These are phyloP conservation scores for Odontocerum albicorne DNA, from an alignment of 2,888 invertebrate genomes.

Conservation along the genomic window DNA sequence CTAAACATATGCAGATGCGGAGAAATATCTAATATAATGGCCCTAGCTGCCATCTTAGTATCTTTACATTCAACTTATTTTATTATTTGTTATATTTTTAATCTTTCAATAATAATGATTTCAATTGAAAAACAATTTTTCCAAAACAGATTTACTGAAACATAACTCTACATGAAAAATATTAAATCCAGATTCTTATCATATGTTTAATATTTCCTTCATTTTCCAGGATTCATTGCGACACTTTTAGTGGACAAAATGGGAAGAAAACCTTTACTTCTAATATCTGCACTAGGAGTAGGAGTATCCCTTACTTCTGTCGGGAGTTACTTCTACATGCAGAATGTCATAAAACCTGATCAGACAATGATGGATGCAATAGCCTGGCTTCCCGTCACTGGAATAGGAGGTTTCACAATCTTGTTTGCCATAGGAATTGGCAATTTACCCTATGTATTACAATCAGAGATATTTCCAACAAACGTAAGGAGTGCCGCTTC, in stretches of 20 bases:
- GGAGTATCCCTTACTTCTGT: conserved; percentile 55
- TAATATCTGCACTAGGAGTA: conserved; percentile 57
- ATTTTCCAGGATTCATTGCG: conserved; percentile 49
- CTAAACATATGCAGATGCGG: too few species aligned
- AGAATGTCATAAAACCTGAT: conserved; percentile 47
- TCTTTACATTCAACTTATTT: too few species aligned
- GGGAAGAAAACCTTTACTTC: conserved; percentile 57
- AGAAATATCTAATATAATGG: too few species aligned
- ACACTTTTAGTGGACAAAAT: conserved; percentile 58
- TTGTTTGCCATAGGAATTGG: conserved; percentile 63
- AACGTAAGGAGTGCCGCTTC: conserved; percentile 64
- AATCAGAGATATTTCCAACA: conserved; percentile 65
- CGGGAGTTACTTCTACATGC: conserved; percentile 58
- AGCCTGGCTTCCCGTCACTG: conserved; percentile 57
- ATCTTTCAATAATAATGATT: too few species aligned
- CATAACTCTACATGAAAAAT: too few species aligned
- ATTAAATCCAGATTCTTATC: too few species aligned
- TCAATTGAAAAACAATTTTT: too few species aligned
- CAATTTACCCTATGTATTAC: conserved; percentile 63
- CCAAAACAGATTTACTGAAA: too few species aligned
- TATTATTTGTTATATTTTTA: too few species aligned
- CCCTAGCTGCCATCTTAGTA: too few species aligned
- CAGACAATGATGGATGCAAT: conserved; percentile 45
- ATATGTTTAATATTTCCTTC: background rate
- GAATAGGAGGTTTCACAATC: conserved; percentile 59